A percentile compares a stretch with the other conserved stretches of the same genome.
phyloP scores from a whole-genome alignment of 64 coral and sea anemone genomes.

The Stichodactyla mertensii region DNA sequence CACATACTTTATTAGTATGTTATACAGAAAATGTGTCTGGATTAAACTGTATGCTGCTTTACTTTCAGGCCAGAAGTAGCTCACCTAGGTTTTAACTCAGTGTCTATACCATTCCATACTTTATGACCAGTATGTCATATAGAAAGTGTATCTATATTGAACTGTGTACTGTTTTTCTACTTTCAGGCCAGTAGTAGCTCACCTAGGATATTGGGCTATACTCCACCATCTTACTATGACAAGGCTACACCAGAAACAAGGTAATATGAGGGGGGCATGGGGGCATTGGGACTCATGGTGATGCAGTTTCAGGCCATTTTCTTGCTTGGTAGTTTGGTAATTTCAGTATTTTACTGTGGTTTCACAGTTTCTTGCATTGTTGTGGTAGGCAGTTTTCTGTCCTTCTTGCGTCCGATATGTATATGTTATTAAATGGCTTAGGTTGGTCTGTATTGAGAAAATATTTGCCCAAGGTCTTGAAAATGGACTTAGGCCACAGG shows the following conservation, averaged over 20 bases:
- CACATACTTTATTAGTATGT: not conserved
- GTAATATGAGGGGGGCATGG: not conserved
- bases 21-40: not conserved
- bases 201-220: not conserved
- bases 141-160: not conserved
- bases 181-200: not conserved
- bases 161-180: not conserved
- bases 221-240: not conserved
- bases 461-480: too few species aligned
- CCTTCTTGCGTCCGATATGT: too few species aligned
- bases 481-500: too few species aligned
- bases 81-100: not conserved
- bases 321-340: too few species aligned
- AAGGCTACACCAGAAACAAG: constrained; percentile 15
- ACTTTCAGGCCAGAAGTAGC: not conserved
- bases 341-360: too few species aligned
- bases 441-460: too few species aligned
- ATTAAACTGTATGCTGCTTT: not conserved
- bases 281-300: not conserved
- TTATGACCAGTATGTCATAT: not conserved
- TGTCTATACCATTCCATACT: too few species aligned
- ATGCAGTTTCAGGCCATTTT: not conserved
- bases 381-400: too few species aligned
- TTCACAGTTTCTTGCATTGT: too few species aligned
- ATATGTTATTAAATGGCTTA: too few species aligned